Evolutionary conservation across 2,888 invertebrate species (phyloP), one percentile per base, ranked within the genome.

Genomic region (Drosophila heteroneura): DNA sequence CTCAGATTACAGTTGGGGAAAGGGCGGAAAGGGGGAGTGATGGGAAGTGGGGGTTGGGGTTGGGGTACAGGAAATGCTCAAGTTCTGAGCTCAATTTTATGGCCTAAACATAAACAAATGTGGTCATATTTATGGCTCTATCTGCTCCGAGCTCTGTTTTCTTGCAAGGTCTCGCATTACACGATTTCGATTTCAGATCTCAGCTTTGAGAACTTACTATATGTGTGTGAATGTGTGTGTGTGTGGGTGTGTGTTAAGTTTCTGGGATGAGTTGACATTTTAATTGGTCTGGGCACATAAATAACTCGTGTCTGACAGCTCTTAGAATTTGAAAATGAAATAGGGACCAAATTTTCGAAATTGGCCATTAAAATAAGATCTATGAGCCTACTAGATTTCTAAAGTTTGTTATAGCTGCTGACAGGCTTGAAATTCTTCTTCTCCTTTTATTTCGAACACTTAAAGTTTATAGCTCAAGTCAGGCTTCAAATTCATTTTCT

Each of bases 201-300:
- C 52, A 49, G 28, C 54, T 76, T 70, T n/a, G 37, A 56, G 52
- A 64, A 51, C 54, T 64, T 64, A 56, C 33, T 41, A 61, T 47
- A 30, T 53, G 14, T 30, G 39, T 41, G 12, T 33, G 39, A 35
- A n/a, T 57, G 51, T 33, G 39, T 35, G 26, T 57, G 51, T 32
- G 28, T 26, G 26, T 26, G 51, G n/a, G n/a, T 51, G 60, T 54
- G 41, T 49, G 62, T 54, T 67, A 47, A 39, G 53, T 49, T 58
- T 51, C 16, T 57, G 58, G 61, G 35, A 71, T 76, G 76, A 74
- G 71, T 69, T 74, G 81, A 83, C 70, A 70, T 83, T 88, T 88
- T 83, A 88, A 83, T 83, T 83, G 83, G 72, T 12, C 39, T 44
- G 56, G 49, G 28, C 51, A 58, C 74, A 85, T 83, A 88, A 88